Evolutionary conservation across 2,888 invertebrate species (phyloP).

Genomic region (Thera obeliscata): DNA sequence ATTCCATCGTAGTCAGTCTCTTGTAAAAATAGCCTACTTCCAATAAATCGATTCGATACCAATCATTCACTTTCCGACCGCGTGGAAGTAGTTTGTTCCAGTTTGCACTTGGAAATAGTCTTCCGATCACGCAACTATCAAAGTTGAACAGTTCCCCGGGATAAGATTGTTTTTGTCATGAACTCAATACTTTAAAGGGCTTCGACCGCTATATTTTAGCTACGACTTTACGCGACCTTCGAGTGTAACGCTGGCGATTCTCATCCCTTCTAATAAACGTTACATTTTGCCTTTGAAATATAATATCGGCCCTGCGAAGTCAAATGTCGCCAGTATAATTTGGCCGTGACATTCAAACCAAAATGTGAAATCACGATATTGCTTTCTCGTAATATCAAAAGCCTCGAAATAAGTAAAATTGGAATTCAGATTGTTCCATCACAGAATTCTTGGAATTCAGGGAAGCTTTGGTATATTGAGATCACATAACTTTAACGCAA

Average conservation of each 20-base stretch:
- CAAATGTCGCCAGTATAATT: slow-evolving; percentile 24
- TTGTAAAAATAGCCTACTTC: slow-evolving; percentile 1
- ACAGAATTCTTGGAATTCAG: not conserved
- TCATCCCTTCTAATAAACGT: slow-evolving; percentile 25
- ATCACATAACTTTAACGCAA: no score
- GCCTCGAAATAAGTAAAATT: not conserved
- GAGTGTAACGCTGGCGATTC: slow-evolving; percentile 7
- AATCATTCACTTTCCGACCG: slow-evolving; percentile 35
- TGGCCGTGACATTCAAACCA: slow-evolving; percentile 24
- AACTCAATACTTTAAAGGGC: slow-evolving; percentile 7
- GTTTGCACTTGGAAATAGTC: slow-evolving; percentile 29
- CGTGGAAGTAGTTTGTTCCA: slow-evolving; percentile 34
- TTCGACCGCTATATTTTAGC: slow-evolving; percentile 10
- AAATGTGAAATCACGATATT: slow-evolving; percentile 20
- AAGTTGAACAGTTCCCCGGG: slow-evolving; percentile 19
- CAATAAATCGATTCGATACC: slow-evolving; percentile 24
- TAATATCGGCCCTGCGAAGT: slow-evolving; percentile 8
- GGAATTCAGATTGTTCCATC: not conserved
- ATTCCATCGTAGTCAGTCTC: not conserved
- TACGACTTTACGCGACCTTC: slow-evolving; percentile 19
- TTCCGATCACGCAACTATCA: slow-evolving; percentile 35
- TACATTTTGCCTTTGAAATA: slow-evolving; percentile 22
- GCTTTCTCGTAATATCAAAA: no score
- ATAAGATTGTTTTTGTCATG: slow-evolving; percentile 21
- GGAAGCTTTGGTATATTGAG: slow-evolving; percentile 6